Base-by-base conservation (phyloP, 2,797 vertebrate species). In the Synanceia verrucosa region DNA sequence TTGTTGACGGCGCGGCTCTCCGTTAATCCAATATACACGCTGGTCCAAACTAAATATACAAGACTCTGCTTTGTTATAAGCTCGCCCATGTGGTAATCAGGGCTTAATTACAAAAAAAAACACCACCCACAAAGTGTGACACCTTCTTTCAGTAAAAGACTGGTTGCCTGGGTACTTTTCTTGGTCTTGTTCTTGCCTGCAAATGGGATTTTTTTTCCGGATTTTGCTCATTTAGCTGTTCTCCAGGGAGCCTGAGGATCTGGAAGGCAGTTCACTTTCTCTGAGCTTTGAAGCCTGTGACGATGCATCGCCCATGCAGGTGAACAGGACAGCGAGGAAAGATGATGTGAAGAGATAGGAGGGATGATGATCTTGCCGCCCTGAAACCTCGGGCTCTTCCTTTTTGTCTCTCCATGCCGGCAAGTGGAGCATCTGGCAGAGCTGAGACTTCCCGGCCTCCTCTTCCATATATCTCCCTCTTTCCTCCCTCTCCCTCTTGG, bases 401-500 rank as follows among this genome's bases (percentile, higher is more conserved):
- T 72, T 88, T 43, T 86, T 83, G 80, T 84, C 57, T 89, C 65
- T 56, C 73, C 57, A 63, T 34, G 5, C 24, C 79, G 62, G 79
- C 79, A 76, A 75, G 78, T 75, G 83, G 82, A 74, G 77, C 85
- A 83, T 89, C 85, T 89, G 86, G 83, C 79, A 74, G 79, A 53
- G 70, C 48, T 19, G 48, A 70, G 84, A 66, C 73, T 67, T 72
- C 50, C 65, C 37, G 55, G 70, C 68, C 74, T 83, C 55, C 39
- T 50, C 58, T 65, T 77, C 60, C 65, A 73, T 78, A 75, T 82
- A 56, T 68, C 36, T 48, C 39, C 51, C 36, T 85, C 66, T 73
- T 23, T 28, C 47, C 19, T 78, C 60, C 56, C 62, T 78, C 68
- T 78, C 64, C 77, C 70, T 64, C 74, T 76, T 51, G 62, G 71